A percentile compares a stretch with the other conserved stretches of the same genome.
These are phyloP conservation scores for Drosophila burlai DNA, from an alignment of 1,140 invertebrate species.

Conservation along the genomic window DNA sequence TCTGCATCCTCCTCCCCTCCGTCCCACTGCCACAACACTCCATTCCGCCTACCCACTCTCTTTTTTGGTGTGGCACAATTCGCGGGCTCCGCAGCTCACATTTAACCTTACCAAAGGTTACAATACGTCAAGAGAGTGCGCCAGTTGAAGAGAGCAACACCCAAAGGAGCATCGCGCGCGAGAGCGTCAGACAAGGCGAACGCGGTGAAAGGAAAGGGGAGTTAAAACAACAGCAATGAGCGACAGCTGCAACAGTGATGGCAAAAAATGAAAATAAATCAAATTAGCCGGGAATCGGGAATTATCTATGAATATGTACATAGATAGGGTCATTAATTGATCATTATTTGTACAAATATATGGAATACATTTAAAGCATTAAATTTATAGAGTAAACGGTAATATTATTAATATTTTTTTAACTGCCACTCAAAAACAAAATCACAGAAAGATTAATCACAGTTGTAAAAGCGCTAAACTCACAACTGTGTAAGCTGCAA, in stretches of 20 bases:
- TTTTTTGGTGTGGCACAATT: conserved; percentile 65
- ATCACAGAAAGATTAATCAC: background rate
- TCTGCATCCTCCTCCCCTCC: conserved; percentile 20
- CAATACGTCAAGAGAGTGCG: conserved; percentile 39
- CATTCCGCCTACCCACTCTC: conserved; percentile 18
- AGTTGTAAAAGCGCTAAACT: background rate
- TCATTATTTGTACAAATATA: background rate
- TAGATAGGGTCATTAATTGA: too few species aligned
- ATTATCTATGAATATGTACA: too few species aligned
- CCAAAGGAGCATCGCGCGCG: conserved; percentile 20
- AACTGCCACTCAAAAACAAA: background rate
- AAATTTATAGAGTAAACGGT: too few species aligned
- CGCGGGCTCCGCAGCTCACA: conserved; percentile 62
- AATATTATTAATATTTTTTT: background rate
- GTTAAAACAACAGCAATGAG: background rate
- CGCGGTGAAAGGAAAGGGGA: background rate
- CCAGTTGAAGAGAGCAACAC: conserved; percentile 33
- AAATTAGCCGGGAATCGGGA: background rate
- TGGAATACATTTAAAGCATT: background rate
- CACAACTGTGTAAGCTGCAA: background rate
- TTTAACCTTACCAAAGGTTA: conserved; percentile 80
- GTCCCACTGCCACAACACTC: conserved; percentile 22
- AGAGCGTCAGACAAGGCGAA: background rate
- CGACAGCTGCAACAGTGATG: conserved; percentile 27
- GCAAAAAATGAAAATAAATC: background rate